phyloP scores from a whole-genome alignment of 2,797 vertebrate species.

The Thunnus albacares region DNA sequence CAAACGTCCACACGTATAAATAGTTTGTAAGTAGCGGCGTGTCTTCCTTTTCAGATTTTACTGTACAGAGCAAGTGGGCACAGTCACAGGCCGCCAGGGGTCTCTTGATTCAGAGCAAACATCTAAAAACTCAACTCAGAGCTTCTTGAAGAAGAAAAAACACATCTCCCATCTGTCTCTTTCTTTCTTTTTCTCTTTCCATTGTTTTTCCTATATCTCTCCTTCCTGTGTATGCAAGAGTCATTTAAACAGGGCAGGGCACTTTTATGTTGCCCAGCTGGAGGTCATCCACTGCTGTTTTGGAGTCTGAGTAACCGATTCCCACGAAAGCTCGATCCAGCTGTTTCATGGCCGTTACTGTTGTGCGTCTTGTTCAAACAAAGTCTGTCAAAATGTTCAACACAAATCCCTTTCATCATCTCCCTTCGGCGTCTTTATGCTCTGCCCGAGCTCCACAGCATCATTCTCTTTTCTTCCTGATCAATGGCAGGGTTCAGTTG shows the following conservation, averaged over 20 bases:
- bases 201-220: conserved; percentile 38
- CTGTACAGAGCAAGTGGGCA: conserved; percentile 73
- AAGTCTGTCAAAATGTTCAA: conserved; percentile 79
- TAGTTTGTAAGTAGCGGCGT: conserved; percentile 82
- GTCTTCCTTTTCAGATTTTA: conserved; percentile 68
- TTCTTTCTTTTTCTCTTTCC: conserved; percentile 25
- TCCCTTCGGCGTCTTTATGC: conserved; percentile 82
- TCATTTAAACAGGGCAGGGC: conserved; percentile 59
- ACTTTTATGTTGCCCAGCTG: conserved; percentile 48
- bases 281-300: conserved; percentile 52
- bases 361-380: conserved; percentile 81
- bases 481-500: conserved; percentile 70
- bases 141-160: conserved; percentile 49
- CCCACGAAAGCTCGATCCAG: conserved; percentile 51
- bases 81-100: conserved; percentile 51
- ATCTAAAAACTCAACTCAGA: conserved; percentile 58
- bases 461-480: conserved; percentile 51
- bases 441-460: conserved; percentile 49
- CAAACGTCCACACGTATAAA: conserved; percentile 84
- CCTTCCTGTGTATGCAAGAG: conserved; percentile 54
- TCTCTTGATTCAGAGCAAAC: conserved; percentile 48
- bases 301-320: conserved; percentile 53
- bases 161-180: conserved; percentile 36
- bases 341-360: conserved; percentile 51
- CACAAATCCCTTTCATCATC: conserved; percentile 84